Percentiles rank a stretch among this genome's conserved stretches.
Conservation (phyloP, 2,113 vertebrate species). For the Poeciliopsis turrubarensis region DNA sequence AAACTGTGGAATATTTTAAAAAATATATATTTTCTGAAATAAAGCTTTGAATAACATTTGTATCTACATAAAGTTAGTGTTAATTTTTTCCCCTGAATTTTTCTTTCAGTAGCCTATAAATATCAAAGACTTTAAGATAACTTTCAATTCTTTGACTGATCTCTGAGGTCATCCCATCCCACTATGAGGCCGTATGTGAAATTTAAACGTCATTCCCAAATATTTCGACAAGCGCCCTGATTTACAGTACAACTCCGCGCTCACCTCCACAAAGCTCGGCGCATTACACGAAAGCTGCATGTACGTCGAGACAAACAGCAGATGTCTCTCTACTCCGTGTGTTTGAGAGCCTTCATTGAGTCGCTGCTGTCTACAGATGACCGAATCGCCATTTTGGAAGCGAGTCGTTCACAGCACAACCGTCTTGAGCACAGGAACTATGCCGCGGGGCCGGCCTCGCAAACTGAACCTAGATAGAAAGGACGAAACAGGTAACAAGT, state of each 20-base stretch:
- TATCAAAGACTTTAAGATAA: not conserved
- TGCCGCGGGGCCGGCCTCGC: conserved; percentile 97
- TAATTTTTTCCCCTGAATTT: not conserved
- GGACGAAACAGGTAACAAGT: conserved; percentile 88
- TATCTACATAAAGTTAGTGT: too few relatives aligned
- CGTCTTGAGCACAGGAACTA: conserved; percentile 85
- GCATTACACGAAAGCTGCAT: not conserved
- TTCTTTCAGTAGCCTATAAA: too few relatives aligned
- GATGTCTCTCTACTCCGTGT: conserved; percentile 76
- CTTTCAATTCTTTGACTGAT: not conserved
- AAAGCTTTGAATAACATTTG: too few relatives aligned
- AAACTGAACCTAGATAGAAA: conserved; percentile 86
- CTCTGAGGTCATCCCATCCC: too few relatives aligned
- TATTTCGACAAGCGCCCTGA: not conserved
- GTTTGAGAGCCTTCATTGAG: conserved; percentile 32
- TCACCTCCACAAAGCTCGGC: not conserved
- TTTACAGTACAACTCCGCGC: not conserved
- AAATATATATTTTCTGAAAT: too few relatives aligned
- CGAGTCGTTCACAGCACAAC: conserved; percentile 83
- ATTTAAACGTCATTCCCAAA: not conserved
- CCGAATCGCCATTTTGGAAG: conserved; percentile 83
- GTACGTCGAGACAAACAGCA: conserved; percentile 52
- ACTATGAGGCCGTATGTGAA: not conserved
- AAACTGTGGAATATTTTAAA: too few relatives aligned
- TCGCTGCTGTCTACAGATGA: conserved; percentile 41